Evolutionary conservation across 2,113 vertebrate species (phyloP).

Genomic region (Dendropsophus ebraccatus): DNA sequence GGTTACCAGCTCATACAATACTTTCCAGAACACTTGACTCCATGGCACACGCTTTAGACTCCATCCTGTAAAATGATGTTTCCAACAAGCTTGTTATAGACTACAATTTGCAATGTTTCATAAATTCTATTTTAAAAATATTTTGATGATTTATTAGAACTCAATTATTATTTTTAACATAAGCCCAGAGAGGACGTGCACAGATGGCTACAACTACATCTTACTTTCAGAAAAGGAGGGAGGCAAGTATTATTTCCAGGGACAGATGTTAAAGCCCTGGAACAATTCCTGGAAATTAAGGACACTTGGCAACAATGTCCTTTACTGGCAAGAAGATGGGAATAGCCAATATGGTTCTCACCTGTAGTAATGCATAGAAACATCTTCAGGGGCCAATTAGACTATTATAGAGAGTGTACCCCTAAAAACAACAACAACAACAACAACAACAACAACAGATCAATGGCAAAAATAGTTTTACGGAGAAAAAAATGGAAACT

Average conservation of each 20-base stretch:
- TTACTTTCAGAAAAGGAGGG: background rate
- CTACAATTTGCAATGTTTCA: too few species aligned
- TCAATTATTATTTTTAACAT: background rate
- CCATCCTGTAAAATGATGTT: too few species aligned
- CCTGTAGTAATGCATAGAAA: background rate
- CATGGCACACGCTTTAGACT: too few species aligned
- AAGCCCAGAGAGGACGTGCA: background rate
- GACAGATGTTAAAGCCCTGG: conserved; percentile 15
- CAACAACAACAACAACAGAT: background rate
- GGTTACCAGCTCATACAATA: too few species aligned
- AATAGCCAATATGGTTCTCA: conserved; percentile 3
- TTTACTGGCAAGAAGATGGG: background rate
- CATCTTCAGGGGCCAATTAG: background rate
- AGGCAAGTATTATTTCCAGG: background rate
- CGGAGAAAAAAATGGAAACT: background rate
- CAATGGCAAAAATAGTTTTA: background rate
- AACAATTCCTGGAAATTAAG: conserved; percentile 25
- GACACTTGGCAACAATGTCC: conserved; percentile 1
- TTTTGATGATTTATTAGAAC: background rate
- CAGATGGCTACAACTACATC: background rate
- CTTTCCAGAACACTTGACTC: too few species aligned
- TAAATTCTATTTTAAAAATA: background rate
- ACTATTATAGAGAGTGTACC: background rate
- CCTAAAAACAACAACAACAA: background rate
- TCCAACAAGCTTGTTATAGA: too few species aligned